These are phyloP conservation scores for Coenobita brevimanus DNA, from an alignment of 1,140 invertebrate genomes.

Conservation along the genomic window DNA sequence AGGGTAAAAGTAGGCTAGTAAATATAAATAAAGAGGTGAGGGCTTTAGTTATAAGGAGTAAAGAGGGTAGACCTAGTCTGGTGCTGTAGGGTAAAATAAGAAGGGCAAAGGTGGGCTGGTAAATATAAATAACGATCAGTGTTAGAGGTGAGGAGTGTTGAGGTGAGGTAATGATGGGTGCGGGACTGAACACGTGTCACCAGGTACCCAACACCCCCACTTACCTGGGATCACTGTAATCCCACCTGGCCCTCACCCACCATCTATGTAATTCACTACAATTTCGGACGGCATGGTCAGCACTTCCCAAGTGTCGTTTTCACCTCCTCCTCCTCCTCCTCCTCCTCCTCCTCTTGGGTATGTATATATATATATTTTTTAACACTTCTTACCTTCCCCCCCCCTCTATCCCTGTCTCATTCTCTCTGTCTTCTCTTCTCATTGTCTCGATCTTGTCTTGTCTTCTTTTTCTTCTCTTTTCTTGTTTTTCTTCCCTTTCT, in stretches of 20 bases:
- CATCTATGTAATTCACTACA: too few species aligned
- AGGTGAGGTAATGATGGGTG: too few species aligned
- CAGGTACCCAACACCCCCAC: not conserved
- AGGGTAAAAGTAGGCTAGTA: too few species aligned
- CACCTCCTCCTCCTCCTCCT: not conserved
- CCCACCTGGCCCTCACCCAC: not conserved
- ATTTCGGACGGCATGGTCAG: too few species aligned
- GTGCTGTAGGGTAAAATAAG: too few species aligned
- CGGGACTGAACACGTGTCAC: too few species aligned
- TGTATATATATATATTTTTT: not conserved
- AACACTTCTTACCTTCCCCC: not conserved
- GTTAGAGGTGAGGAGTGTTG: too few species aligned
- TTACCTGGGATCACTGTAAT: not conserved
- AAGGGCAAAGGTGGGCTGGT: too few species aligned
- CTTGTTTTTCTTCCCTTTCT: not conserved
- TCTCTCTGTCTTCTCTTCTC: not conserved
- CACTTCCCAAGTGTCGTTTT: not conserved
- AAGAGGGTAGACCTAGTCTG: too few species aligned
- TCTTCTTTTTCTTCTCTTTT: not conserved
- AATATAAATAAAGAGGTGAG: too few species aligned
- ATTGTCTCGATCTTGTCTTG: not conserved
- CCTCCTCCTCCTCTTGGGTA: not conserved
- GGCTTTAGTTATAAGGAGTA: too few species aligned
- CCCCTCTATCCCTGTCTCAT: not conserved
- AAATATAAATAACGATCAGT: too few species aligned